Conservation (phyloP, 2,797 vertebrate species). For the Spinibarbus caldwelli region DNA sequence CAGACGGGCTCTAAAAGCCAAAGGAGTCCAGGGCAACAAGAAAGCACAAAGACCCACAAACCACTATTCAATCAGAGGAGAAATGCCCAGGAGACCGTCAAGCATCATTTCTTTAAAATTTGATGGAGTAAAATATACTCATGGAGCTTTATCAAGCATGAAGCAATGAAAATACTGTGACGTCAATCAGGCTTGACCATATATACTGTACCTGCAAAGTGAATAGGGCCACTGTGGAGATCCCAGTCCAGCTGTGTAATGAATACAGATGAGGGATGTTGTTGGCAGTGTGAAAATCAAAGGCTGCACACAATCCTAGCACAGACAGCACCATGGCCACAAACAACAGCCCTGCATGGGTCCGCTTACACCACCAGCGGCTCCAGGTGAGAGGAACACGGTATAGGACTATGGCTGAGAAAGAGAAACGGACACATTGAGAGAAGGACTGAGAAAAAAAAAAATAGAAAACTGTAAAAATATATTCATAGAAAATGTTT, state of each 20-base stretch:
- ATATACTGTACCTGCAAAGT: conserved; percentile 73
- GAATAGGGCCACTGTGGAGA: conserved; percentile 73
- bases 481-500: background rate
- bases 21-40: conserved; percentile 74
- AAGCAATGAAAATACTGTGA: conserved; percentile 1
- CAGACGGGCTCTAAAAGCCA: conserved; percentile 69
- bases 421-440: background rate
- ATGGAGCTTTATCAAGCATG: background rate
- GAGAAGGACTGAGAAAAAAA: background rate
- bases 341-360: conserved; percentile 68
- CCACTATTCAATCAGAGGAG: conserved; percentile 70
- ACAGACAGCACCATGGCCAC: conserved; percentile 61
- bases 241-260: conserved; percentile 81
- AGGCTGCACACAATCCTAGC: conserved; percentile 74
- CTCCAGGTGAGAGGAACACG: conserved; percentile 73
- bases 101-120: background rate
- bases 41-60: conserved; percentile 71
- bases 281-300: conserved; percentile 67
- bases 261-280: conserved; percentile 76
- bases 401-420: conserved; percentile 74
- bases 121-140: background rate
- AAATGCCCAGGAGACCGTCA: conserved; percentile 3
- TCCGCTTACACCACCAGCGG: conserved; percentile 75
- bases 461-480: background rate
- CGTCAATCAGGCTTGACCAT: background rate